Conservation (phyloP, 2,797 vertebrate species). For the Sebastes cheni region DNA sequence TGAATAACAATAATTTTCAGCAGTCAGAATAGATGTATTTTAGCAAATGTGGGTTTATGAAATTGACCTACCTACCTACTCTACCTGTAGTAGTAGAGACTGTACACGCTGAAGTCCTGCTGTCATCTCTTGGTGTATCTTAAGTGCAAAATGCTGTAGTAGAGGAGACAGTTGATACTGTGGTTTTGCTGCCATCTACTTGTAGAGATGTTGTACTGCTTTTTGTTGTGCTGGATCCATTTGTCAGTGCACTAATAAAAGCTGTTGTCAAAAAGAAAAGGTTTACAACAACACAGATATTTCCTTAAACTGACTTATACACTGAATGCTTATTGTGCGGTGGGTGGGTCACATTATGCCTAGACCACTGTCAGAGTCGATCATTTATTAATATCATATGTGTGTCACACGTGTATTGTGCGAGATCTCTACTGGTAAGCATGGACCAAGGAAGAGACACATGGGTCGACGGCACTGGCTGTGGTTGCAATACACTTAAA, state of each 20-base stretch:
- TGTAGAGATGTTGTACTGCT: background rate
- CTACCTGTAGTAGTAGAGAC: background rate
- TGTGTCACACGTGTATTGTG: no score
- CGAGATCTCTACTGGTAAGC: no score
- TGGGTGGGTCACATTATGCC: background rate
- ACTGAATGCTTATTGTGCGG: background rate
- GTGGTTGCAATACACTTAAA: no score
- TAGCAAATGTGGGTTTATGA: background rate
- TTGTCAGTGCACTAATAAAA: background rate
- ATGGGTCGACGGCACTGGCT: no score
- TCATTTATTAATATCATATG: background rate
- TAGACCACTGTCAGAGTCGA: background rate
- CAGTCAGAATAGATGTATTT: background rate
- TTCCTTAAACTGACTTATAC: background rate
- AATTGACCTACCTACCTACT: background rate
- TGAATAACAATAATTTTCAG: background rate
- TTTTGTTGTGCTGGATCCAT: background rate
- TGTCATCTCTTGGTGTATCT: background rate
- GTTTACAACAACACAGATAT: no score
- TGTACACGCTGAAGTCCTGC: background rate
- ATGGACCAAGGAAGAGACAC: no score
- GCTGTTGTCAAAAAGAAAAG: background rate
- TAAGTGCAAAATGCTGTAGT: background rate
- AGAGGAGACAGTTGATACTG: background rate
- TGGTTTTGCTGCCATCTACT: slow-evolving; percentile 13